Conservation (phyloP, 2,797 vertebrate genomes). For the Sebastes flavidus region DNA sequence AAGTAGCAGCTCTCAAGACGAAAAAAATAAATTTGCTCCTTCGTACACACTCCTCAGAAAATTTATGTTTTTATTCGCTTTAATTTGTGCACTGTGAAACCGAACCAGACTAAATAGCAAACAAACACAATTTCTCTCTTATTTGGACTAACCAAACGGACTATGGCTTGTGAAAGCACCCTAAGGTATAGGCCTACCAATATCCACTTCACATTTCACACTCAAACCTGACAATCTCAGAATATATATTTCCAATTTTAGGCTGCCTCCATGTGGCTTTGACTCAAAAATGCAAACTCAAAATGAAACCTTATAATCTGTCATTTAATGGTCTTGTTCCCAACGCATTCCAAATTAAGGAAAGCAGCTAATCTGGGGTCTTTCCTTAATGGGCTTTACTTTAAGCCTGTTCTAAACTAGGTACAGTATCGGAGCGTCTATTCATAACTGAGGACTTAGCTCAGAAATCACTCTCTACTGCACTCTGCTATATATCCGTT, state of each 20-base stretch:
- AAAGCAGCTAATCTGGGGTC: background rate
- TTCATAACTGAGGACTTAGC: constrained; percentile 11
- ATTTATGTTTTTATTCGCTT: background rate
- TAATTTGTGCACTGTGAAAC: background rate
- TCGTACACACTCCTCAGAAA: fast-evolving
- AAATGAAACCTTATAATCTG: background rate
- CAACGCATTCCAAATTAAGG: background rate
- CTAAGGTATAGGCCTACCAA: background rate
- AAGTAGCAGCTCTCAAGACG: background rate
- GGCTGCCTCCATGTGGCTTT: background rate
- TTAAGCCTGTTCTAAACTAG: constrained; percentile 21
- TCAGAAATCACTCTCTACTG: background rate
- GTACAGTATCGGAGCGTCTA: background rate
- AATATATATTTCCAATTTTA: background rate
- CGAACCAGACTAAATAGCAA: too few relatives aligned
- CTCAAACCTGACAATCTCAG: background rate
- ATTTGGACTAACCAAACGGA: background rate
- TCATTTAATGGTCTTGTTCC: background rate
- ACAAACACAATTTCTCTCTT: background rate
- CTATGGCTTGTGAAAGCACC: background rate
- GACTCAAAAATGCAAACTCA: background rate
- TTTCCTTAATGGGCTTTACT: constrained; percentile 5
- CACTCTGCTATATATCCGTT: constrained; percentile 24
- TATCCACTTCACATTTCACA: background rate
- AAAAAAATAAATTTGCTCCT: background rate